Evolutionary conservation across 2,888 invertebrate species (phyloP).

Genomic region (Gasteruption jaculator): DNA sequence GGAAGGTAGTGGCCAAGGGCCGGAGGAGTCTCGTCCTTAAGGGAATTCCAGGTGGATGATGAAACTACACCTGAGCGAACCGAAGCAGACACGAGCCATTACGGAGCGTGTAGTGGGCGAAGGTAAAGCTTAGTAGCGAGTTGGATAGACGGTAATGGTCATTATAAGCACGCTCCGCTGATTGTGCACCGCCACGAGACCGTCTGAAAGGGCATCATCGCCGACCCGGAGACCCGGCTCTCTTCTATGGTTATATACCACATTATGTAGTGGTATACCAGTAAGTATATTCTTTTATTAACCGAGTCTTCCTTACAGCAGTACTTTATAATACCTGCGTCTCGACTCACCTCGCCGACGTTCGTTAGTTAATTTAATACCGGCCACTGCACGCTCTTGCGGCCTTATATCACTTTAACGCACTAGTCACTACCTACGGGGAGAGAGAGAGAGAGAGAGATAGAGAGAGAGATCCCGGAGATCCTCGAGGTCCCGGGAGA

Average conservation of each 20-base stretch:
- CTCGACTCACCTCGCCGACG: slow-evolving; percentile 34
- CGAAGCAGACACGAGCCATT: slow-evolving; percentile 47
- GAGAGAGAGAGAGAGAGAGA: too few species aligned
- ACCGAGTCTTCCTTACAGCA: too few species aligned
- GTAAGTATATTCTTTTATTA: slow-evolving; percentile 43
- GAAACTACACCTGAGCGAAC: too few species aligned
- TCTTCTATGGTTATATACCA: slow-evolving; percentile 14
- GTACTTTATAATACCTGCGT: too few species aligned
- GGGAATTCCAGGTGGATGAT: too few species aligned
- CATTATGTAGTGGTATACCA: slow-evolving; percentile 22
- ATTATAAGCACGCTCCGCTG: slow-evolving; percentile 50
- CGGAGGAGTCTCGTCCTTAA: too few species aligned
- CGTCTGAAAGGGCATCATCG: slow-evolving; percentile 48
- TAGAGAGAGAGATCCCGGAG: too few species aligned
- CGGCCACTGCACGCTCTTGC: slow-evolving; percentile 35
- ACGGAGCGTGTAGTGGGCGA: slow-evolving; percentile 40
- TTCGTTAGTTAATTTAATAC: slow-evolving; percentile 46
- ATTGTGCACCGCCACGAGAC: slow-evolving; percentile 47
- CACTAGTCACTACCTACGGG: too few species aligned
- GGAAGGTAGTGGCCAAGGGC: too few species aligned
- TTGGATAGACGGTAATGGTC: slow-evolving; percentile 49
- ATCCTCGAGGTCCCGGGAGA: too few species aligned
- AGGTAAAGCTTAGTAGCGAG: slow-evolving; percentile 39
- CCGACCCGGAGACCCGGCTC: slow-evolving; percentile 50
- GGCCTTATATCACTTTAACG: slow-evolving; percentile 29